Evolutionary conservation across 1,140 invertebrate species (phyloP), one percentile per base, ranked within the genome.

Genomic region (Babylonia areolata): DNA sequence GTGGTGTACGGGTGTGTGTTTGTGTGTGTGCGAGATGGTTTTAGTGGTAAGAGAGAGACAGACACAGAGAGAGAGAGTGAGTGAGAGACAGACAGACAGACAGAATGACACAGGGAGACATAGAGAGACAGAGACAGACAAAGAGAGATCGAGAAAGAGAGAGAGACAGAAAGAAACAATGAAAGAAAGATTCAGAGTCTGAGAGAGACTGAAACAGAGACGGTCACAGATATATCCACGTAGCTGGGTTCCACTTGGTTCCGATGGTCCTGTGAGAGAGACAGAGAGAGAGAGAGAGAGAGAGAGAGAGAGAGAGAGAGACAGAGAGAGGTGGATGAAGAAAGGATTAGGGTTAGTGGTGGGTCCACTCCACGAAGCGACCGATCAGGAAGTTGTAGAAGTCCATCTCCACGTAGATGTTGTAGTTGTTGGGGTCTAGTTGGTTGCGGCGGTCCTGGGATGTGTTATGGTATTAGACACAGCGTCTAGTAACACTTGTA

Each of bases 21-120:
- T 81, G 37, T 81, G 37, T 35, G 40, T 40, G 35, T n/a, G 33
- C 17, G 33, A n/a, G 33, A n/a, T 28, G 12, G 39, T 23, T 12
- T 23, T 39, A 51, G 3, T 20, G 80, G 80, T 20, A n/a, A 81
- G 46, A 54, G 42, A 83, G 46, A 42, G 75, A 78, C n/a, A 78
- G 75, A 78, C n/a, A 78, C n/a, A 78, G 75, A 78, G 75, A 42
- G 75, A 78, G 75, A 78, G 75, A 78, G 75, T 33, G 75, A 78
- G 40, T 33, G 75, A 78, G 40, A 78, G 75, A 78, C 20, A 78
- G 75, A 78, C 20, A 78, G 75, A 78, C 6, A 75, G 71, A 75
- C 6, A 75, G 71, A 75, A 28, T 11, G 71, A 75, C 6, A 75
- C 6, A 75, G 71, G 28, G 35, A n/a, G n/a, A n/a, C n/a, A n/a